Percentiles rank a stretch among this genome's conserved stretches.
Conservation (phyloP, 64 coral and sea anemone genomes). For the Montipora sp. region DNA sequence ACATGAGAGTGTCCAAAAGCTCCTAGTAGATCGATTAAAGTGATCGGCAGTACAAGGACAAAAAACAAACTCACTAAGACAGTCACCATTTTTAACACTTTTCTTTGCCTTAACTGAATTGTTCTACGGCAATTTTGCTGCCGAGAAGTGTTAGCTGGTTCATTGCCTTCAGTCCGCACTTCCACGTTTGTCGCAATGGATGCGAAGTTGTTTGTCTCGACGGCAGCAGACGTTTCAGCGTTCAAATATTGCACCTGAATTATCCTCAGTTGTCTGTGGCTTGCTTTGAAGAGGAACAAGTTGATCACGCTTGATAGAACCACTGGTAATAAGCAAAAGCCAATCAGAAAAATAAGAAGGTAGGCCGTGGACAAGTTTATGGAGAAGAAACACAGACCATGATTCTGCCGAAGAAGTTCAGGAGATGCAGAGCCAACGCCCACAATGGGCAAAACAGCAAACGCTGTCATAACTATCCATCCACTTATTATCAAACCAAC, state of each 20-base stretch:
- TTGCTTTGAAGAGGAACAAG: constrained; percentile 31
- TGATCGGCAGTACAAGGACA: constrained; percentile 43
- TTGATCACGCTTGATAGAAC: constrained; percentile 5
- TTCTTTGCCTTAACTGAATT: not conserved
- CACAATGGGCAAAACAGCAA: constrained; percentile 11
- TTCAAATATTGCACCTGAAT: constrained; percentile 9
- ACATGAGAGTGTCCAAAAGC: constrained; percentile 15
- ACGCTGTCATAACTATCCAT: not conserved
- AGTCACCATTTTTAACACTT: constrained; percentile 22
- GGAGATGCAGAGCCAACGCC: not conserved
- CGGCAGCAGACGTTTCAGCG: not conserved
- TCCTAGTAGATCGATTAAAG: constrained; percentile 52
- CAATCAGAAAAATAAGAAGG: constrained; percentile 4
- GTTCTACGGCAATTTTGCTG: not conserved
- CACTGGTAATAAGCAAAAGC: not conserved
- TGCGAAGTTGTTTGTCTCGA: not conserved
- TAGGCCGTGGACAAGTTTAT: constrained; percentile 3
- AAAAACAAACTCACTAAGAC: constrained; percentile 64
- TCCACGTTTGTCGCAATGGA: not conserved
- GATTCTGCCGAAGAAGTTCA: not conserved
- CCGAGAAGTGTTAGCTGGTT: not conserved
- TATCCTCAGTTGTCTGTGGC: constrained; percentile 38
- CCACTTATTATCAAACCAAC: not conserved
- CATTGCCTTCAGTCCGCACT: not conserved
- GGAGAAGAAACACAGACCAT: constrained; percentile 12